A percentile compares a stretch with the other conserved stretches of the same genome.
Evolutionary conservation across 2,113 vertebrate species (phyloP).

Genomic region (Physeter macrocephalus): DNA sequence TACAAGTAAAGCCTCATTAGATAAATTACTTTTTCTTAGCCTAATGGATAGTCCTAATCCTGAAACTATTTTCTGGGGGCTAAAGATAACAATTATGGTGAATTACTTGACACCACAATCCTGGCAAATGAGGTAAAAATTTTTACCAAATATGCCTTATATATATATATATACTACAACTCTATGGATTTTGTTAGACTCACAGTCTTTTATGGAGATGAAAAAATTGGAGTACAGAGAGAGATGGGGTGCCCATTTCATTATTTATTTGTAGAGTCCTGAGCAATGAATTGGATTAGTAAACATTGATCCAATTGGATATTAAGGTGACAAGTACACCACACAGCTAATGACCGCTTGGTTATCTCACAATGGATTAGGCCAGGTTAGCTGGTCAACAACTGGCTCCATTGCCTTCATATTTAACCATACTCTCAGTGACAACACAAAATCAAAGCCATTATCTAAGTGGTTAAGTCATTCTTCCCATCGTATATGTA

Average conservation of each 20-base stretch:
- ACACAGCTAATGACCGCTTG: not conserved
- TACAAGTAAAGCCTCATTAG: not conserved
- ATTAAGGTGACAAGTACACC: not conserved
- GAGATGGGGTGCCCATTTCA: not conserved
- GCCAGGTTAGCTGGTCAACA: not conserved
- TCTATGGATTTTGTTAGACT: not conserved
- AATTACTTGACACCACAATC: not conserved
- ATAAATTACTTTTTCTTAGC: not conserved
- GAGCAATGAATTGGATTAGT: not conserved
- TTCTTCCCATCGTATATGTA: not conserved
- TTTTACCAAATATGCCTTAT: not conserved
- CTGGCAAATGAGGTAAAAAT: not conserved
- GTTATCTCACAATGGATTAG: not conserved
- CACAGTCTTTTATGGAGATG: not conserved
- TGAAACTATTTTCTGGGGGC: constrained; percentile 23
- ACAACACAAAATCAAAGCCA: not conserved
- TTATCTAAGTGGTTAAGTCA: not conserved
- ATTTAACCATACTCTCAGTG: not conserved
- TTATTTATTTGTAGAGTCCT: not conserved
- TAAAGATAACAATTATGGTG: constrained; percentile 14
- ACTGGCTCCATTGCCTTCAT: not conserved
- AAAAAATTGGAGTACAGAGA: not conserved
- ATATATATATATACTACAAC: not conserved
- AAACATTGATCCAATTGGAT: not conserved
- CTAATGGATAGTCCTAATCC: not conserved